Evolutionary conservation across 2,797 vertebrate genomes (phyloP).

Genomic region (Novumbra hubbsi): DNA sequence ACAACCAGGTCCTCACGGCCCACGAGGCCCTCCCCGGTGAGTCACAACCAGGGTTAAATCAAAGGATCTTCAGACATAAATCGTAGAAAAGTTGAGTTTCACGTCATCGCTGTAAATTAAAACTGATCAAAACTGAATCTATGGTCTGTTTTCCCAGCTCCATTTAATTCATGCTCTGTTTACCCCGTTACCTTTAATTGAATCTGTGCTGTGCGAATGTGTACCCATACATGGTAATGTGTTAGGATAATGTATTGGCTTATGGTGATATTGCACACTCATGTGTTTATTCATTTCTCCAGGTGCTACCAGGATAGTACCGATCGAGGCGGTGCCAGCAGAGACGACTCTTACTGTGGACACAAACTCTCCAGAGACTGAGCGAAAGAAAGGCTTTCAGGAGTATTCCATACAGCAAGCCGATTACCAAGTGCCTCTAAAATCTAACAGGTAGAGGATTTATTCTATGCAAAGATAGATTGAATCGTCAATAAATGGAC

Average conservation of each 20-base stretch:
- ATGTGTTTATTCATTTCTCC: not conserved
- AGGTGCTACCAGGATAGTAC: not conserved
- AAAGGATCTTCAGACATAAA: not conserved
- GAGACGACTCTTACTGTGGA: not conserved
- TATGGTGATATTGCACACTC: too few relatives aligned
- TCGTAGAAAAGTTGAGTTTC: not conserved
- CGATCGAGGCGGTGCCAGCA: not conserved
- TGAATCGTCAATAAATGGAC: not conserved
- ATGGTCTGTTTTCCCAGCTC: too few relatives aligned
- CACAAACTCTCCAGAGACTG: not conserved
- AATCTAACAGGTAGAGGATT: slow-evolving; percentile 6
- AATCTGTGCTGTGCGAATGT: not conserved
- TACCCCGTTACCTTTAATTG: not conserved
- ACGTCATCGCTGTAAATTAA: too few relatives aligned
- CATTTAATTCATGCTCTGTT: too few relatives aligned
- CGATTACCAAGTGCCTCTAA: not conserved
- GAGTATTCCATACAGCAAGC: slow-evolving; percentile 1
- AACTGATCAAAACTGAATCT: too few relatives aligned
- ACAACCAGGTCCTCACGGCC: too few relatives aligned
- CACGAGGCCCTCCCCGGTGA: not conserved
- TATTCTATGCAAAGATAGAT: too few relatives aligned
- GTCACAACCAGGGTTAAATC: not conserved
- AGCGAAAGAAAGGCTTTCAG: not conserved
- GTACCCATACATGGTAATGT: not conserved
- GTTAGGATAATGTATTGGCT: too few relatives aligned